phyloP scores from a whole-genome alignment of 2,113 vertebrate genomes.

The Bubo bubo region DNA sequence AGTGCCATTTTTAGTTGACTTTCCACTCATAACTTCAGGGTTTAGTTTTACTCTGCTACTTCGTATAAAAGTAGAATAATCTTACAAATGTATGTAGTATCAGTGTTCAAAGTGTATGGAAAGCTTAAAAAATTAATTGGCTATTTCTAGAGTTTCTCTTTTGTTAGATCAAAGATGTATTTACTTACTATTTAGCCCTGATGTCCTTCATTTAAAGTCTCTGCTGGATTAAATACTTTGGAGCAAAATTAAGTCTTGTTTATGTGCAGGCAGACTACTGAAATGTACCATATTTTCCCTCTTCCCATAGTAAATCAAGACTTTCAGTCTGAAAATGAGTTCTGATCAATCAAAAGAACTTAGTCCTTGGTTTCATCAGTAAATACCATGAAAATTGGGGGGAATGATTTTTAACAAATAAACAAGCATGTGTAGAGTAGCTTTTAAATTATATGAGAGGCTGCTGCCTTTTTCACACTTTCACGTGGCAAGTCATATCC shows the following conservation, averaged over 20 bases:
- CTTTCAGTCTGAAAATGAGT: not conserved
- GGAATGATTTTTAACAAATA: not conserved
- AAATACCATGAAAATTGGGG: not conserved
- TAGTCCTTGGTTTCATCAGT: not conserved
- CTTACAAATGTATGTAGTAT: not conserved
- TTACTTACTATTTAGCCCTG: not conserved
- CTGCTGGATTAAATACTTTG: not conserved
- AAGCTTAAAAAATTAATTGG: not conserved
- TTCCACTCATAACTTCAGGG: not conserved
- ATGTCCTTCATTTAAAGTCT: not conserved
- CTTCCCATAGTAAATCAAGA: not conserved
- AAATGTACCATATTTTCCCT: not conserved
- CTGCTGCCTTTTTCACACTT: constrained; percentile 8
- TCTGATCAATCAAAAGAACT: not conserved
- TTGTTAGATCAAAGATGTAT: not conserved
- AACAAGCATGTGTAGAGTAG: not conserved
- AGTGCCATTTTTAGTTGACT: constrained; percentile 30
- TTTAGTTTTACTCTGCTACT: not conserved
- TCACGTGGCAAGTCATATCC: not conserved
- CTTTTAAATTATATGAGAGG: not conserved
- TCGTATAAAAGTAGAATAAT: not conserved
- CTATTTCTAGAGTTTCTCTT: constrained; percentile 12
- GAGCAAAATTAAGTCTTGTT: constrained; percentile 5
- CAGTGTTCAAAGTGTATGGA: not conserved
- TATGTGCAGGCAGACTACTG: not conserved